Conservation (phyloP, 2,888 invertebrate species). For the Siphonodentalium dalli region DNA sequence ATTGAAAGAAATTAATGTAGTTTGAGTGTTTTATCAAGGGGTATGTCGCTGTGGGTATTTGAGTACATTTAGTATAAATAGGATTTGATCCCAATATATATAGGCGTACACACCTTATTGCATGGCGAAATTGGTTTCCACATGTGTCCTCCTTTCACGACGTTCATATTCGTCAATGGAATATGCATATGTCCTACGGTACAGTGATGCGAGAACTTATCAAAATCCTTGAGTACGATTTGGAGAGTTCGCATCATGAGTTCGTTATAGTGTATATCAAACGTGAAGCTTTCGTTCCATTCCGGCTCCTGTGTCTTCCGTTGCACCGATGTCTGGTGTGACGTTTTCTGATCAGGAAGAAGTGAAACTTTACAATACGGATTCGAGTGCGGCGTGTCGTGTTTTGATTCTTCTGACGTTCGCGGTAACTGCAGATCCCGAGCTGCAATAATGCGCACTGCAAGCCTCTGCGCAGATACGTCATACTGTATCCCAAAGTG, state of each 20-base stretch:
- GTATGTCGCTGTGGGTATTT: slow-evolving; percentile 10
- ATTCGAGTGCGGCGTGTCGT: slow-evolving; percentile 67
- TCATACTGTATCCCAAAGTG: slow-evolving; percentile 65
- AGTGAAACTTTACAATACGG: slow-evolving; percentile 65
- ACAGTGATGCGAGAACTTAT: slow-evolving; percentile 66
- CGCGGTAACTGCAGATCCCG: slow-evolving; percentile 64
- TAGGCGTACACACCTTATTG: slow-evolving; percentile 52
- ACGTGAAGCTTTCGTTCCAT: slow-evolving; percentile 66
- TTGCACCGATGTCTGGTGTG: slow-evolving; percentile 66
- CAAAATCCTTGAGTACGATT: slow-evolving; percentile 67
- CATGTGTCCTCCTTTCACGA: slow-evolving; percentile 65
- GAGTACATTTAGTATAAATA: not conserved
- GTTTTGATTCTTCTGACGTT: slow-evolving; percentile 58
- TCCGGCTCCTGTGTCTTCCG: slow-evolving; percentile 66
- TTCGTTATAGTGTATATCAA: slow-evolving; percentile 65
- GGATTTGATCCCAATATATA: not conserved
- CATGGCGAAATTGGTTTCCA: slow-evolving; percentile 65
- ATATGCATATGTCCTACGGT: slow-evolving; percentile 66
- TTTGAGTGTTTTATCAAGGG: slow-evolving; percentile 1
- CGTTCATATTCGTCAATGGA: slow-evolving; percentile 61
- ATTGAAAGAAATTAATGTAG: no score
- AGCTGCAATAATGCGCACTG: slow-evolving; percentile 66
- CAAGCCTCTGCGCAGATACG: slow-evolving; percentile 53
- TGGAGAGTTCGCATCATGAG: slow-evolving; percentile 63
- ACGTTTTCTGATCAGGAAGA: slow-evolving; percentile 65